Evolutionary conservation across 2,113 vertebrate species (phyloP), one percentile per base, ranked within the genome.

Genomic region (Ciconia stormi): DNA sequence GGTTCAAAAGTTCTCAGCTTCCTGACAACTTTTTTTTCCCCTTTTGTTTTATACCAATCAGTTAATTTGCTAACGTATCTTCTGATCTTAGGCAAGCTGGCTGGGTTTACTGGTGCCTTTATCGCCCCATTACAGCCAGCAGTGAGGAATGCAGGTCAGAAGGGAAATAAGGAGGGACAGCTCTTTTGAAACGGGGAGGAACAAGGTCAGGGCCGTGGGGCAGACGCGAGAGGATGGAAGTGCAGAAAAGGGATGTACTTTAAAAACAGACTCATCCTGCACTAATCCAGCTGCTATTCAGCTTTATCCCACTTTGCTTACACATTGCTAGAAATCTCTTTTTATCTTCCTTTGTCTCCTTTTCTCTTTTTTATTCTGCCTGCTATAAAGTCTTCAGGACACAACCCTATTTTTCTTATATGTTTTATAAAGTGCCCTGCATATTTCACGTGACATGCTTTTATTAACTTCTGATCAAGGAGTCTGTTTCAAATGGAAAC

Each of bases 1-100:
- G 82, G 81, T 95, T 97, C 95, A 93, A 95, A 97, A 97, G 96
- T 96, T 95, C 93, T 88, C 84, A 56, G 86, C 91, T 96, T 97
- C 95, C 95, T 95, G 77, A 84, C 38, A 66, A 46, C 30, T 44
- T 87, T 70, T 71, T 71, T 59, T 22, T 1, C 4, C 16, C 11
- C 40, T 49, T 96, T 96, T 97, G 89, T 95, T 96, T 96, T 89
- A 76, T 95, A 91, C 66, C 87, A 91, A 77, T 89, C 91, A 93
- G 95, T 96, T 97, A 96, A 97, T 97, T 96, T 94, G 88, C 93
- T 95, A 96, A 89, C 89, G 0, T 96, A 93, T 97, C 94, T 91
- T 88, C 74, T 86, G 81, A 96, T 97, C 96, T 97, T 93, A 90
- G 82, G 91, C 93, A 90, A 89, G 91, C 92, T 95, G 96, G 50